Conservation (phyloP, 1,140 invertebrate species). For the Adelges cooleyi region DNA sequence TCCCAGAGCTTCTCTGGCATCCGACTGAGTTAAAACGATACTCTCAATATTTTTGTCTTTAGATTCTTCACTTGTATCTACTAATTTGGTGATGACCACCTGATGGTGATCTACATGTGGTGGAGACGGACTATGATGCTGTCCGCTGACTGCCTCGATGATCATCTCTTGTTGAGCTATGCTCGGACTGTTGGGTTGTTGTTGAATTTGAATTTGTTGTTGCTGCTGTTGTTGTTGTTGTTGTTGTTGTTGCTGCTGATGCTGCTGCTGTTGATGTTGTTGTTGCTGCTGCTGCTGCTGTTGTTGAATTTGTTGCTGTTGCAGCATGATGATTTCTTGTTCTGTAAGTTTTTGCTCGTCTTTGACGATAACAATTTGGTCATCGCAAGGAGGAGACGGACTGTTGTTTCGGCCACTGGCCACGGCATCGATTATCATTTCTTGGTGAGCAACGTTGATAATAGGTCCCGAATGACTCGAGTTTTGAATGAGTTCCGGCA, state of each 20-base stretch:
- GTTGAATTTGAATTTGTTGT: constrained; percentile 30
- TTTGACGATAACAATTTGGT: constrained; percentile 21
- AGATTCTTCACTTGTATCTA: constrained; percentile 5
- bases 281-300: constrained; percentile 31
- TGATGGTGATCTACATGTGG: constrained; percentile 14
- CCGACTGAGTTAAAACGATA: constrained; percentile 20
- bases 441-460: constrained; percentile 8
- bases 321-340: constrained; percentile 24
- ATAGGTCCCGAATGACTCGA: constrained; percentile 15
- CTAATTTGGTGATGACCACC: constrained; percentile 20
- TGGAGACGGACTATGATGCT: constrained; percentile 19
- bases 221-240: constrained; percentile 31
- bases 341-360: constrained; percentile 25
- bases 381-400: neutral
- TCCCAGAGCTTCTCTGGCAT: constrained; percentile 20
- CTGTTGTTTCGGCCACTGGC: neutral
- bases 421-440: constrained; percentile 17
- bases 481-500: constrained; percentile 26
- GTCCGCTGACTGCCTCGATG: constrained; percentile 1
- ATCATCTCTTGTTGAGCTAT: constrained; percentile 25
- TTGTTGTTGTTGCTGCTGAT: constrained; percentile 29
- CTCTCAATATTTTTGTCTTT: constrained; percentile 14
- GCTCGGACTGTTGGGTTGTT: constrained; percentile 25
- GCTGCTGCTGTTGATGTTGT: constrained; percentile 30
- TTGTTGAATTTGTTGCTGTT: constrained; percentile 30